Evolutionary conservation across 2,797 vertebrate species (phyloP).

Genomic region (Phalanger gymnotis): DNA sequence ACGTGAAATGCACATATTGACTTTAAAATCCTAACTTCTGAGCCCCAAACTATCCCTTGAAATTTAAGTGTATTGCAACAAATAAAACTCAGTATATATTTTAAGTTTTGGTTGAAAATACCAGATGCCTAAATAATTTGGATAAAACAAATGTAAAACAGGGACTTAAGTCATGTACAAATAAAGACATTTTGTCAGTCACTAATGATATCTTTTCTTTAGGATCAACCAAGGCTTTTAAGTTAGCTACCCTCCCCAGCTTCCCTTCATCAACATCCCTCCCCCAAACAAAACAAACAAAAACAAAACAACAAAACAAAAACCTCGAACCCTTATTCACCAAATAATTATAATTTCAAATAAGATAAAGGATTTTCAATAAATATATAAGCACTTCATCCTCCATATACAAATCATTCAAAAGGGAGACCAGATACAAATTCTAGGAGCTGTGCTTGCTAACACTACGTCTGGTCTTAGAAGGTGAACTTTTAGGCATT

Average conservation of each 20-base stretch:
- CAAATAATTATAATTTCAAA: conserved; percentile 87
- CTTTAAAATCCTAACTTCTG: conserved; percentile 88
- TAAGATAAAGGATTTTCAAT: conserved; percentile 89
- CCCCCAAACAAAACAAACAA: neutral
- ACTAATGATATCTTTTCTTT: conserved; percentile 83
- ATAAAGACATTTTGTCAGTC: conserved; percentile 83
- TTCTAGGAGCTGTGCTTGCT: conserved; percentile 84
- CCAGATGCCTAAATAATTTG: conserved; percentile 83
- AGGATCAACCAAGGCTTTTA: conserved; percentile 77
- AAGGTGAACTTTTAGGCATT: conserved; percentile 61
- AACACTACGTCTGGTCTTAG: conserved; percentile 77
- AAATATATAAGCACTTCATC: conserved; percentile 90
- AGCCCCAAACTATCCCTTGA: conserved; percentile 89
- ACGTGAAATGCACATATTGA: conserved; percentile 89
- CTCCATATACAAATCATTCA: conserved; percentile 88
- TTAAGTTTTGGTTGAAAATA: conserved; percentile 88
- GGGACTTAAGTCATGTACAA: conserved; percentile 82
- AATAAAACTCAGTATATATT: conserved; percentile 87
- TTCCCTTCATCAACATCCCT: conserved; percentile 78
- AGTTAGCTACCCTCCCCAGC: conserved; percentile 52
- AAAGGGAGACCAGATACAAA: conserved; percentile 85
- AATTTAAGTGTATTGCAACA: conserved; percentile 90
- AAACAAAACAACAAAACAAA: conserved; percentile 42
- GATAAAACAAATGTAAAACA: conserved; percentile 84
- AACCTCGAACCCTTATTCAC: conserved; percentile 83